Evolutionary conservation across 2,113 vertebrate genomes (phyloP).

Genomic region (Hemiprocne comata): DNA sequence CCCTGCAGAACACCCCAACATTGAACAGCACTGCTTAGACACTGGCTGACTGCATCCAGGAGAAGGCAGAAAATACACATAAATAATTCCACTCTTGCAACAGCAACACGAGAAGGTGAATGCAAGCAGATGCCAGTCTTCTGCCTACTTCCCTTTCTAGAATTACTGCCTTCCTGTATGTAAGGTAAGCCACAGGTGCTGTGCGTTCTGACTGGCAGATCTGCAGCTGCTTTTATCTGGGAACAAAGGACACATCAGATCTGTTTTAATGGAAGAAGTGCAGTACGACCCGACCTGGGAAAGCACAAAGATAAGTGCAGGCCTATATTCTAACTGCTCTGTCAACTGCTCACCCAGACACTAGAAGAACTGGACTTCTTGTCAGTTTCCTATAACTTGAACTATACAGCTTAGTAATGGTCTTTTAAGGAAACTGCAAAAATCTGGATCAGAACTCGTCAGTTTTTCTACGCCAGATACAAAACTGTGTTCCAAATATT

Average conservation of each 20-base stretch:
- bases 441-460: background rate
- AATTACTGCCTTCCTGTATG: background rate
- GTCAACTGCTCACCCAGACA: background rate
- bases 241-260: background rate
- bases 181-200: background rate
- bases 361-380: background rate
- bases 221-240: background rate
- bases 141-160: background rate
- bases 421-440: background rate
- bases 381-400: background rate
- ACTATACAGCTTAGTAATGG: background rate
- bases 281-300: background rate
- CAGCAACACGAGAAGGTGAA: background rate
- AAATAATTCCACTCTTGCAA: conserved; percentile 13
- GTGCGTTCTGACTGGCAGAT: background rate
- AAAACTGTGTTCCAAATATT: background rate
- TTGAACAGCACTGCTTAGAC: background rate
- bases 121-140: background rate
- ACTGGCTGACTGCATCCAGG: background rate
- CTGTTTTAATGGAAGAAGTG: background rate
- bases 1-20: background rate
- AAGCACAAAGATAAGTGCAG: background rate
- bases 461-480: background rate
- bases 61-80: background rate
- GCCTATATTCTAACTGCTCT: background rate